Evolutionary conservation across 2,797 vertebrate species (phyloP).

Genomic region (Pagetopsis macropterus): DNA sequence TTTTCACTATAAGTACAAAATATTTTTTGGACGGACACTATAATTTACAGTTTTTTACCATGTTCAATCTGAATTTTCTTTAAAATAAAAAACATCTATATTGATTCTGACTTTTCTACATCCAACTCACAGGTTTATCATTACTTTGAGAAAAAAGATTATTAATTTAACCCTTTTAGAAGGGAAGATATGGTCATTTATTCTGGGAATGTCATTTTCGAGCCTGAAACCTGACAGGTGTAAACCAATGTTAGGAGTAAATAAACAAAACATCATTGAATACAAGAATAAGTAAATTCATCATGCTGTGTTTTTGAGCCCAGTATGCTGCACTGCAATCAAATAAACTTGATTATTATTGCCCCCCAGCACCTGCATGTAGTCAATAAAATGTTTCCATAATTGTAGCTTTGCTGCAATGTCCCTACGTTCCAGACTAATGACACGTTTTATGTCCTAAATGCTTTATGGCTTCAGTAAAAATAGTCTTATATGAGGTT

Average conservation of each 20-base stretch:
- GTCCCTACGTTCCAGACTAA: not conserved
- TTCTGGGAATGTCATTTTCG: too few species aligned
- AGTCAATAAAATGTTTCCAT: conserved; percentile 21
- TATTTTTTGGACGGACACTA: too few species aligned
- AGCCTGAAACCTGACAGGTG: not conserved
- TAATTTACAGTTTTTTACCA: too few species aligned
- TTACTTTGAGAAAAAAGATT: too few species aligned
- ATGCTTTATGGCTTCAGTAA: conserved; percentile 18
- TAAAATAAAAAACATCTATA: too few species aligned
- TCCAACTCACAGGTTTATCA: too few species aligned
- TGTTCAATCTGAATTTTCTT: too few species aligned
- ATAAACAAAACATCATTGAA: not conserved
- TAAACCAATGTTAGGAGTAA: not conserved
- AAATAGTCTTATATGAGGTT: not conserved
- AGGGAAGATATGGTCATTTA: too few species aligned
- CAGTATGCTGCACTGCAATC: not conserved
- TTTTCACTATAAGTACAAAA: too few species aligned
- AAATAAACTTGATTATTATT: conserved; percentile 21
- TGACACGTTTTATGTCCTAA: conserved; percentile 20
- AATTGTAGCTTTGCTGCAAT: not conserved
- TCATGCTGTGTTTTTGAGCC: not conserved
- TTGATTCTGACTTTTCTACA: too few species aligned
- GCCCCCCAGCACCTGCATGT: not conserved
- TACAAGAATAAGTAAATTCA: not conserved
- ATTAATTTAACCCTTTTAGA: too few species aligned